Conservation (phyloP, 2,888 invertebrate species). For the Sycophila texana region DNA sequence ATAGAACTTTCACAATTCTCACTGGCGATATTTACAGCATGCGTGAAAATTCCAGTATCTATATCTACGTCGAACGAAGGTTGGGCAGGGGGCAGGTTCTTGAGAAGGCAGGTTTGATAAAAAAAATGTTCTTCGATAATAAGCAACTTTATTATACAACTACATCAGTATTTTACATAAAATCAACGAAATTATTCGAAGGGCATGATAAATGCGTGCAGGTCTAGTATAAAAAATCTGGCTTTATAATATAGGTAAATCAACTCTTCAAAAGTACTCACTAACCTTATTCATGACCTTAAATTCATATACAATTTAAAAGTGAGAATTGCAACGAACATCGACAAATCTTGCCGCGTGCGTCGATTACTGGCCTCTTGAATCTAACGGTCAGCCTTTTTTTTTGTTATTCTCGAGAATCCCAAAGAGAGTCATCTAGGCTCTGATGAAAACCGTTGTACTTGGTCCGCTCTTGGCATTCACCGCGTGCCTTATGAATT, state of each 20-base stretch:
- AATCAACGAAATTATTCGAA: conserved; percentile 37
- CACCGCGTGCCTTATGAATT: conserved; percentile 99
- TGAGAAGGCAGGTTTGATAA: conserved; percentile 24
- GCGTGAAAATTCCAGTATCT: conserved; percentile 22
- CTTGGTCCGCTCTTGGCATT: conserved; percentile 97
- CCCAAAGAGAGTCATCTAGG: conserved; percentile 8
- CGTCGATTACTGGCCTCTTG: too few species aligned
- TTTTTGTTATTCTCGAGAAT: background rate
- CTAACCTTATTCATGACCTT: conserved; percentile 35
- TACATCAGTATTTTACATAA: conserved; percentile 34
- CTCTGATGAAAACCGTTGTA: conserved; percentile 70
- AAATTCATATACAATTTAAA: background rate
- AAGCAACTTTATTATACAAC: conserved; percentile 49
- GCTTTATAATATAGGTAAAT: conserved; percentile 1
- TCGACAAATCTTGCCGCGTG: too few species aligned
- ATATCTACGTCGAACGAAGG: background rate
- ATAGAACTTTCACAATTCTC: background rate
- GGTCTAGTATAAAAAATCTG: conserved; percentile 36
- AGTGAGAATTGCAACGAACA: too few species aligned
- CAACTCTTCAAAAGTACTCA: conserved; percentile 31
- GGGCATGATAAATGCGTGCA: conserved; percentile 35
- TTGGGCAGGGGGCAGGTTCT: background rate
- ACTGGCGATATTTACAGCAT: conserved; percentile 9
- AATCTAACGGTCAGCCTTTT: too few species aligned
- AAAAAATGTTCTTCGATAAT: conserved; percentile 28